Percentiles rank a stretch among this genome's conserved stretches.
These are phyloP conservation scores for Dinothrombium tinctorium DNA, from an alignment of 1,140 invertebrate genomes.

Conservation along the genomic window DNA sequence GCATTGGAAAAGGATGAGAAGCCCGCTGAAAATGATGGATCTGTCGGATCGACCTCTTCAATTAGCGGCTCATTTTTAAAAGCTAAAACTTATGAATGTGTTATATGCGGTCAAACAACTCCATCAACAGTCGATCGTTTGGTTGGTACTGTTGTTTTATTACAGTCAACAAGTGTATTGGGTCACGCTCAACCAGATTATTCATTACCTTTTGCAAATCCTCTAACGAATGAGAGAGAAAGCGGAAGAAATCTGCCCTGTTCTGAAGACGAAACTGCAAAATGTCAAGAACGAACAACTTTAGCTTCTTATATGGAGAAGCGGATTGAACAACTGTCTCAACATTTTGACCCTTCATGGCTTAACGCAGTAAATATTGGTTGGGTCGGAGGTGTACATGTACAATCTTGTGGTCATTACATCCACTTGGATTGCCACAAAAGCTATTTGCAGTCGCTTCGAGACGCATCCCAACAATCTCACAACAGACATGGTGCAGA, in stretches of 20 bases:
- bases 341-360: slow-evolving; percentile 51
- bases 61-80: too few relatives aligned
- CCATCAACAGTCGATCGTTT: slow-evolving; percentile 59
- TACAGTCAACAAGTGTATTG: slow-evolving; percentile 44
- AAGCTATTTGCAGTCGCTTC: slow-evolving; percentile 55
- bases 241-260: slow-evolving; percentile 35
- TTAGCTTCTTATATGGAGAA: slow-evolving; percentile 31
- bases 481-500: background rate
- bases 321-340: slow-evolving; percentile 38
- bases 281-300: slow-evolving; percentile 24
- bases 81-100: slow-evolving; percentile 83
- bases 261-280: slow-evolving; percentile 31
- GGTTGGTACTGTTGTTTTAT: slow-evolving; percentile 64
- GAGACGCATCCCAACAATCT: background rate
- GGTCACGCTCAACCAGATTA: slow-evolving; percentile 4
- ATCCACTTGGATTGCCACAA: slow-evolving; percentile 75
- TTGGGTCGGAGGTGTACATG: slow-evolving; percentile 75
- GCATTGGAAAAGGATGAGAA: too few relatives aligned
- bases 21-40: too few relatives aligned
- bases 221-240: background rate
- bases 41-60: too few relatives aligned
- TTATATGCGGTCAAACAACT: slow-evolving; percentile 76
- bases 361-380: slow-evolving; percentile 59
- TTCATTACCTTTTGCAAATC: background rate
- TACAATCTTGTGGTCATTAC: slow-evolving; percentile 90